Conservation (phyloP, 1,140 invertebrate genomes). For the Tetragnatha versicolor region DNA sequence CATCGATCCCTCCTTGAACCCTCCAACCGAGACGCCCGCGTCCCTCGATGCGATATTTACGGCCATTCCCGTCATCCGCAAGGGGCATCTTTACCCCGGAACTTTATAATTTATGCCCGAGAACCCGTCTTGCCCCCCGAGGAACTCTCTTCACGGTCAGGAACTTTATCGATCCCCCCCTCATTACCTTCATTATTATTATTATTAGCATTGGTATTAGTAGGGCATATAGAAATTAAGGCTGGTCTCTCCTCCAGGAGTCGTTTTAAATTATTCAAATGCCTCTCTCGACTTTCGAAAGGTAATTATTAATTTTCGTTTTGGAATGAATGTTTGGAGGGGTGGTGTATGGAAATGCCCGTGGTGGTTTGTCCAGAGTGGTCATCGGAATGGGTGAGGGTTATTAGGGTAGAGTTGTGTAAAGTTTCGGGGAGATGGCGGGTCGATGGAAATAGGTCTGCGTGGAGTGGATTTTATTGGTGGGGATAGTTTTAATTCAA, state of each 20-base stretch:
- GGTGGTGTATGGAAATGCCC: no score
- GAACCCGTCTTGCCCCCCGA: not conserved
- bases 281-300: not conserved
- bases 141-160: not conserved
- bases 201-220: no score
- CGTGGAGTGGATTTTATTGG: no score
- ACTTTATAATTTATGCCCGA: no score
- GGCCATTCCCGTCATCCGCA: not conserved
- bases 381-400: no score
- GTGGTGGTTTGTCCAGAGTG: no score
- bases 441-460: no score
- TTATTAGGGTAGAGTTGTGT: not conserved
- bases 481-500: no score
- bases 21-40: not conserved
- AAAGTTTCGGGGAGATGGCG: not conserved
- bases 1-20: not conserved
- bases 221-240: no score
- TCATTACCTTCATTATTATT: constrained; percentile 5
- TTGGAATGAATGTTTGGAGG: no score
- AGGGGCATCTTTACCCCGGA: not conserved
- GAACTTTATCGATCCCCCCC: constrained; percentile 4
- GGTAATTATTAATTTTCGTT: constrained; percentile 27
- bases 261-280: constrained; percentile 17
- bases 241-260: not conserved
- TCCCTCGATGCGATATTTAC: not conserved